Evolutionary conservation across 2,797 vertebrate species (phyloP), one percentile per base, ranked within the genome.

Genomic region (Myripristis jacobus): DNA sequence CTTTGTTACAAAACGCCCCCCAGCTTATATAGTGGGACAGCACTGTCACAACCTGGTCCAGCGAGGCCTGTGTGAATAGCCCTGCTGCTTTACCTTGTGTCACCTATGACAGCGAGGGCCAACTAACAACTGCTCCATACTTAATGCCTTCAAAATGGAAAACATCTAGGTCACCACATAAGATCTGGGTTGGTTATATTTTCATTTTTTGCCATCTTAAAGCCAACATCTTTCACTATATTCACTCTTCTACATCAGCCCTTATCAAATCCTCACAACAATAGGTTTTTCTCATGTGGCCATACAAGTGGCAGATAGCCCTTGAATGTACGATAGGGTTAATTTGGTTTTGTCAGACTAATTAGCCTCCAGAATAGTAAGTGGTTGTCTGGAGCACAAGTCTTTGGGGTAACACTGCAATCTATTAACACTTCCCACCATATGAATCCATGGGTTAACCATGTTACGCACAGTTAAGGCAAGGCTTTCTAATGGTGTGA

Each of bases 1-100:
- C 89, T 90, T 87, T 89, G 90, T 92, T 87, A 90, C 86, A 83
- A 86, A 89, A 86, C 66, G 78, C 80, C 91, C 84, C 82, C 75
- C 70, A 74, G 88, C 85, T 90, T 84, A 89, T 88, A 75, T 70
- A 84, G 64, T 62, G 79, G 85, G 89, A 91, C 87, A 81, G 56
- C 16, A 59, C 86, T 91, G 89, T 90, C 87, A 88, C 84, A 87
- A 87, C 85, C 67, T 63, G 79, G 79, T 52, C 67, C 0, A 31
- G 66, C 76, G 73, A 38, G 68, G 62, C 80, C 70, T 68, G 60
- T 67, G 63, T 70, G 67, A 86, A 77, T 60, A 64, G 59, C 48
- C 79, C 79, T 16, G 73, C 87, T 80, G 84, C 44, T 79, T 69
- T 77, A 76, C 85, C 79, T 75, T 82, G 89, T 88, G 85, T 84